Evolutionary conservation across 37 sponge, comb jelly and placozoan genomes (phyloP).

Genomic region (Cliona cf. orientalis): DNA sequence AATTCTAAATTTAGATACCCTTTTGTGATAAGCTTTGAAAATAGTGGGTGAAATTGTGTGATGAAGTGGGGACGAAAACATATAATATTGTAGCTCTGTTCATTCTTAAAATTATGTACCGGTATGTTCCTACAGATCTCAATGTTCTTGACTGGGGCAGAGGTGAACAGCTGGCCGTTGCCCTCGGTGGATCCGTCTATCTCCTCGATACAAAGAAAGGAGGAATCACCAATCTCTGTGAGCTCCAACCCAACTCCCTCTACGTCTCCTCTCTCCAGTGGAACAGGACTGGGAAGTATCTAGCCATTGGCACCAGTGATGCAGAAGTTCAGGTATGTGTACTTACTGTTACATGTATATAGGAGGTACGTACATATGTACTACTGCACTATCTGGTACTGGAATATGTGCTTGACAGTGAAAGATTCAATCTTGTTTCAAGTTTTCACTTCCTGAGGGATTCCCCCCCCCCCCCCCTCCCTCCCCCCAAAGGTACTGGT

Average conservation of each 20-base stretch:
- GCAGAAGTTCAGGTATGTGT: conserved; percentile 73
- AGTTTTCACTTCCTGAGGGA: too few species aligned
- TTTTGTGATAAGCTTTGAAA: not conserved
- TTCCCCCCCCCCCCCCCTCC: too few species aligned
- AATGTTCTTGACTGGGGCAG: conserved; percentile 94
- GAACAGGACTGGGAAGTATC: conserved; percentile 60
- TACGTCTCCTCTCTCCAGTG: conserved; percentile 71
- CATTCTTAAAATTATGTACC: not conserved
- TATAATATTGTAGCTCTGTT: too few species aligned
- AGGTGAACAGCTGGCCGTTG: conserved; percentile 74
- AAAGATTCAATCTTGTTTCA: not conserved
- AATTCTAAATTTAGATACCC: not conserved
- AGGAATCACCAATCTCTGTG: conserved; percentile 37
- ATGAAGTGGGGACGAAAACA: not conserved
- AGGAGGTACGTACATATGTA: too few species aligned
- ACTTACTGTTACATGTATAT: not conserved
- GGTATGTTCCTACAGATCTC: conserved; percentile 63
- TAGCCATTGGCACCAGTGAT: conserved; percentile 83
- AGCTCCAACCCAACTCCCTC: not conserved
- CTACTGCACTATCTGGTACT: not conserved
- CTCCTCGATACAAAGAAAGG: conserved; percentile 77
- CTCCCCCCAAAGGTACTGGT: too few species aligned
- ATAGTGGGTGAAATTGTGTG: conserved; percentile 13
- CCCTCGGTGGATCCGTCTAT: conserved; percentile 78
- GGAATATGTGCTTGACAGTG: not conserved